Conservation (phyloP, 2,113 vertebrate genomes). For the Choloepus hoffmanni region DNA sequence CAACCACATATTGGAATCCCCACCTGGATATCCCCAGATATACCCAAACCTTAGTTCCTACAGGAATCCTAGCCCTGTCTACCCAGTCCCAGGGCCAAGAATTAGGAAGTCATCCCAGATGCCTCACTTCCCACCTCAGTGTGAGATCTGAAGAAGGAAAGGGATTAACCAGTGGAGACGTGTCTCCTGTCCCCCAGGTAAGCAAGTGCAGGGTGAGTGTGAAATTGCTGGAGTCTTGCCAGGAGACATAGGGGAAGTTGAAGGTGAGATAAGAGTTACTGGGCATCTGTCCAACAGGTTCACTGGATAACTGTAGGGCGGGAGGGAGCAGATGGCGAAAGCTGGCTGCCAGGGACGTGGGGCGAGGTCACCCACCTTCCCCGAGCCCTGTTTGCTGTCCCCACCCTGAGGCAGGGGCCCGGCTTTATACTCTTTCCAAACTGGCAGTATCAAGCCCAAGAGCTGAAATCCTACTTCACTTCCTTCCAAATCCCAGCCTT, state of each 20-base stretch:
- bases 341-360: background rate
- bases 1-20: background rate
- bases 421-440: background rate
- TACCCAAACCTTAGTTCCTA: background rate
- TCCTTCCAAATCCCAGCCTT: background rate
- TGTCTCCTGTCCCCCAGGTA: background rate
- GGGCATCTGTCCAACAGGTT: background rate
- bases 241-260: background rate
- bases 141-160: background rate
- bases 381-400: too few species aligned
- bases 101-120: background rate
- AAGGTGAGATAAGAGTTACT: background rate
- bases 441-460: background rate
- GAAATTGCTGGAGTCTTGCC: background rate
- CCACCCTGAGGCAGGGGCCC: background rate
- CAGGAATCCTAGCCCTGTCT: background rate
- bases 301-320: background rate
- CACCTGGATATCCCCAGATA: background rate
- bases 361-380: background rate
- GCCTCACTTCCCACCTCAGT: background rate
- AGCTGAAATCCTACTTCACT: background rate
- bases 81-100: background rate
- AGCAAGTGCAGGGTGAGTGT: background rate
- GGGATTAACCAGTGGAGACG: background rate
- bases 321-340: background rate